Base-by-base conservation (phyloP, 2,888 invertebrate genomes). In the Synergus umbraculus region DNA sequence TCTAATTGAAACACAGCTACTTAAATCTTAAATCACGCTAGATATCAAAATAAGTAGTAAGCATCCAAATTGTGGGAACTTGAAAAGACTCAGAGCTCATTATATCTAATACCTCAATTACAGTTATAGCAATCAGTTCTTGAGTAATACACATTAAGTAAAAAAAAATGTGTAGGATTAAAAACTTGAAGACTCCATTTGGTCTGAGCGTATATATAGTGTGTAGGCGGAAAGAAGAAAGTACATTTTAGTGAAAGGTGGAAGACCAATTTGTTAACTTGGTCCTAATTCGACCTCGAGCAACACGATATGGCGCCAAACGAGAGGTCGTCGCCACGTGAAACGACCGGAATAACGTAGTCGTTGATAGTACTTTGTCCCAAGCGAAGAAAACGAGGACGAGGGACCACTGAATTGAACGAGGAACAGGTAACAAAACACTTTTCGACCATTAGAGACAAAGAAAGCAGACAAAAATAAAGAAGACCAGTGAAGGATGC, bases 251-350 rank as follows among this genome's bases (percentile, higher is more conserved):
- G 60, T 58, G 22, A 10, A 22, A 22, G 60, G 22, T 60, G 29
- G 49, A 54, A 29, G 73, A 73, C 73, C 73, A 73, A 73, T 73
- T 73, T 73, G 73, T 73, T 73, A 73, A 73, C 49, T 73, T 54
- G 54, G 73, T 73, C 73, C 73, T 73, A 73, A 73, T 73, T 73
- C 46, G 73, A 73, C 73, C 49, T 73, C 73, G 73, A 54, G 49
- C 37, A 37, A 54, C 49, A 49, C 46, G 60, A 78, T 77, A 76
- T 79, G 78, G 80, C 69, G 46, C 63, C 60, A 64, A 76, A 81
- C 69, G 81, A 83, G 76, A 82, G 81, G 79, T 29, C 46, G 64
- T 77, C 77, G 64, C 64, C 63, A 22, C 65, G 43, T 64, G 58
- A 76, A 41, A 41, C 76, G 76, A 60, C 12, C 60, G 60, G 43